These are phyloP conservation scores for Paedocypris micromegethes DNA, from an alignment of 2,797 vertebrate species.

Conservation along the genomic window DNA sequence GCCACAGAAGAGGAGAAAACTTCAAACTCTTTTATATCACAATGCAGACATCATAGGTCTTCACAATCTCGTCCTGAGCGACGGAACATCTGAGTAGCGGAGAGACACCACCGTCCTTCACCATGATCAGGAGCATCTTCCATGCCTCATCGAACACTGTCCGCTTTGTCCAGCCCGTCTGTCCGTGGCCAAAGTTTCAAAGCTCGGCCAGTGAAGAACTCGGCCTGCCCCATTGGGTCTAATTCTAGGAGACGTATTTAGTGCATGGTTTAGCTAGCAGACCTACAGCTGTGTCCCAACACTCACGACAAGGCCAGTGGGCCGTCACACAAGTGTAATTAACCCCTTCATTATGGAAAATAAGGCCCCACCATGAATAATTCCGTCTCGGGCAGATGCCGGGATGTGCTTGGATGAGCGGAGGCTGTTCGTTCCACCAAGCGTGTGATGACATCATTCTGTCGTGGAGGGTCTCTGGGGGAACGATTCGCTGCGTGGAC, in stretches of 20 bases:
- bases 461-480: constrained; percentile 49
- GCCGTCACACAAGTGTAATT: constrained; percentile 70
- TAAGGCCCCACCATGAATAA: constrained; percentile 65
- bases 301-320: constrained; percentile 68
- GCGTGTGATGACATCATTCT: constrained; percentile 58
- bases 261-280: constrained; percentile 74
- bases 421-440: constrained; percentile 47
- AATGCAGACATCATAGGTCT: too few species aligned
- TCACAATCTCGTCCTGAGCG: too few species aligned
- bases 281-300: constrained; percentile 73
- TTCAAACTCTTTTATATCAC: too few species aligned
- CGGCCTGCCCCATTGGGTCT: constrained; percentile 59
- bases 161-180: constrained; percentile 46
- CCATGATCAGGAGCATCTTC: constrained; percentile 38
- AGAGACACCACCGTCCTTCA: too few species aligned
- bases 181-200: constrained; percentile 38
- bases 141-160: constrained; percentile 53
- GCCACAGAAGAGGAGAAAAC: too few species aligned
- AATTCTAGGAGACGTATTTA: constrained; percentile 73
- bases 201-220: constrained; percentile 58
- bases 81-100: too few species aligned
- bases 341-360: constrained; percentile 74
- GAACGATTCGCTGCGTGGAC: constrained; percentile 18
- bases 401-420: constrained; percentile 55
- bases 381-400: constrained; percentile 61